Evolutionary conservation across 2,113 vertebrate species (phyloP).

Genomic region (Dromas ardeola): DNA sequence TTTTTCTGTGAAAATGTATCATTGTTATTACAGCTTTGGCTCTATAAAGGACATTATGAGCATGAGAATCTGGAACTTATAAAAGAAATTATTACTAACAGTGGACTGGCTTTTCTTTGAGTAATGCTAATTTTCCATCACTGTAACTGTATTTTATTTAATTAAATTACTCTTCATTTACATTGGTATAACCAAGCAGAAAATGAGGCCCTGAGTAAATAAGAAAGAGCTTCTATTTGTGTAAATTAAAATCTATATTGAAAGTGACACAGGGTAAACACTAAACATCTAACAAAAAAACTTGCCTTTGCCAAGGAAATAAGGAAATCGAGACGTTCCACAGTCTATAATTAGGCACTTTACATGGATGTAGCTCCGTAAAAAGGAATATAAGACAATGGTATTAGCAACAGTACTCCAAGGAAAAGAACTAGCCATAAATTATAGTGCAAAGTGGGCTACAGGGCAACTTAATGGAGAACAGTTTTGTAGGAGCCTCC

Average conservation of each 20-base stretch:
- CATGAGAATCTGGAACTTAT: slow-evolving; percentile 6
- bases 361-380: background rate
- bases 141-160: background rate
- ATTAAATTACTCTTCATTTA: background rate
- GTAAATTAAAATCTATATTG: background rate
- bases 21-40: slow-evolving; percentile 1
- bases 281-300: background rate
- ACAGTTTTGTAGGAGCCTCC: background rate
- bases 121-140: background rate
- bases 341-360: background rate
- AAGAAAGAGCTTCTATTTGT: background rate
- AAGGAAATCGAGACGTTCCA: background rate
- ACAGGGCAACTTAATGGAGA: background rate
- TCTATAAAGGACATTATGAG: background rate
- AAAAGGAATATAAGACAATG: background rate
- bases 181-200: slow-evolving; percentile 3
- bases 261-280: slow-evolving; percentile 4
- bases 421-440: background rate
- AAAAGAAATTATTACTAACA: background rate
- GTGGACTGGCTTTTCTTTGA: background rate
- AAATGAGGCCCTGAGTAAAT: background rate
- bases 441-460: background rate
- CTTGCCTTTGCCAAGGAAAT: slow-evolving; percentile 1
- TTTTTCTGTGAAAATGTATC: background rate
- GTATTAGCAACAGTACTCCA: background rate